Conservation (phyloP, 2,888 invertebrate genomes). For the Leptopilina myrica region DNA sequence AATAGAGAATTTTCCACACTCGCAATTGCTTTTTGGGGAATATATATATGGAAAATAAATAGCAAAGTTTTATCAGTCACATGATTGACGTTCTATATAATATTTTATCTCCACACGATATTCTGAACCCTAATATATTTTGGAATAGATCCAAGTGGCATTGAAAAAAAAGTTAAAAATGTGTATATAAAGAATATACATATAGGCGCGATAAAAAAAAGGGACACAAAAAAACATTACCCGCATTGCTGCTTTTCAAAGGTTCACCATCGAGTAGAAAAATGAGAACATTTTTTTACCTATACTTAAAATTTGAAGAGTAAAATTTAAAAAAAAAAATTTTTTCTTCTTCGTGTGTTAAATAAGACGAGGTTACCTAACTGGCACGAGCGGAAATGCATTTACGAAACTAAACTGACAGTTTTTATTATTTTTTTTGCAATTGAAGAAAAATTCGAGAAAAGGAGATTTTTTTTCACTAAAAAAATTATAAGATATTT, state of each 20-base stretch:
- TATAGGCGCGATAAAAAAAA: background rate
- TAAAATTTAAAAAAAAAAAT: too few species aligned
- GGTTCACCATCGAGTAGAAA: too few species aligned
- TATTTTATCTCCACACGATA: background rate
- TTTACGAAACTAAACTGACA: background rate
- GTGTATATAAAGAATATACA: background rate
- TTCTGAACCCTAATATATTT: background rate
- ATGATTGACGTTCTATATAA: constrained; percentile 4
- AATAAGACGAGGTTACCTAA: too few species aligned
- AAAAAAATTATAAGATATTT: too few species aligned
- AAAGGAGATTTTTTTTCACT: background rate
- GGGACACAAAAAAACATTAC: background rate
- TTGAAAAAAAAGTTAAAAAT: constrained; percentile 17
- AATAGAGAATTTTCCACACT: too few species aligned
- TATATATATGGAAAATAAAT: background rate
- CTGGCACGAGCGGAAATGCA: too few species aligned
- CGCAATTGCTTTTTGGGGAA: too few species aligned
- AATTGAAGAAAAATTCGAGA: background rate
- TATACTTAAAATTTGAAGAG: too few species aligned
- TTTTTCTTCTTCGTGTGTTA: too few species aligned
- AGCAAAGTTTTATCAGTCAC: background rate
- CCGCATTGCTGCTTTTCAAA: constrained; percentile 17
- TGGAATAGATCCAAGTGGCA: constrained; percentile 19
- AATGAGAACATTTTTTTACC: too few species aligned
- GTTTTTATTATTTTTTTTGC: background rate